A percentile compares a stretch with the other conserved stretches of the same genome.
These are phyloP conservation scores for Mus caroli DNA, from an alignment of 2,797 vertebrate genomes.

Conservation along the genomic window DNA sequence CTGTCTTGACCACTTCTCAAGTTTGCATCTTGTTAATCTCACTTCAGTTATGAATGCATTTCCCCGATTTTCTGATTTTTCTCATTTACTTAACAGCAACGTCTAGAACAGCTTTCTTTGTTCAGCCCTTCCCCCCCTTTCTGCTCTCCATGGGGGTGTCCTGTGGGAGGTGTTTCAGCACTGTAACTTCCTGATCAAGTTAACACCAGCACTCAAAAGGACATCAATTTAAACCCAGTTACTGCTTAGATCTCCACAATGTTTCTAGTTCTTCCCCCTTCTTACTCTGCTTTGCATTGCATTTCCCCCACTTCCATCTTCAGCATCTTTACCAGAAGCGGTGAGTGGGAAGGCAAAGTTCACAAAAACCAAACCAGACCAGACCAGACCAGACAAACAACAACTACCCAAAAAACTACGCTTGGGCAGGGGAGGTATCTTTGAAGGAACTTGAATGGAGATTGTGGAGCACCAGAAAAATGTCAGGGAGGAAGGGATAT, in stretches of 20 bases:
- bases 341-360: neutral
- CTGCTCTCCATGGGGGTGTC: neutral
- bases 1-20: neutral
- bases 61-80: conserved; percentile 71
- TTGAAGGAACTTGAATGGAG: neutral
- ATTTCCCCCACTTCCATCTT: neutral
- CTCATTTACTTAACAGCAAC: conserved; percentile 56
- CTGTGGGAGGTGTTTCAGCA: neutral
- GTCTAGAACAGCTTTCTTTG: conserved; percentile 62
- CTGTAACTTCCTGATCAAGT: neutral
- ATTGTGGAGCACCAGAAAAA: conserved; percentile 14
- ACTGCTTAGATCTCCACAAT: neutral
- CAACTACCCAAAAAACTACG: too few relatives aligned
- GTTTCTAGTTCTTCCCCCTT: conserved; percentile 18
- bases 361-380: neutral
- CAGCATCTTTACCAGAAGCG: conserved; percentile 2
- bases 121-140: conserved; percentile 37
- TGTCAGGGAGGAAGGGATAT: neutral
- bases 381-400: too few relatives aligned
- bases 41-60: conserved; percentile 58
- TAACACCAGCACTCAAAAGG: neutral
- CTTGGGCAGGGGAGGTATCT: neutral
- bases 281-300: conserved; percentile 12
- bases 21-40: conserved; percentile 1
- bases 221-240: conserved; percentile 69